Percentiles rank a stretch among this genome's conserved stretches.
phyloP scores from a whole-genome alignment of 2,888 invertebrate species.

The Campopleginae sp. region DNA sequence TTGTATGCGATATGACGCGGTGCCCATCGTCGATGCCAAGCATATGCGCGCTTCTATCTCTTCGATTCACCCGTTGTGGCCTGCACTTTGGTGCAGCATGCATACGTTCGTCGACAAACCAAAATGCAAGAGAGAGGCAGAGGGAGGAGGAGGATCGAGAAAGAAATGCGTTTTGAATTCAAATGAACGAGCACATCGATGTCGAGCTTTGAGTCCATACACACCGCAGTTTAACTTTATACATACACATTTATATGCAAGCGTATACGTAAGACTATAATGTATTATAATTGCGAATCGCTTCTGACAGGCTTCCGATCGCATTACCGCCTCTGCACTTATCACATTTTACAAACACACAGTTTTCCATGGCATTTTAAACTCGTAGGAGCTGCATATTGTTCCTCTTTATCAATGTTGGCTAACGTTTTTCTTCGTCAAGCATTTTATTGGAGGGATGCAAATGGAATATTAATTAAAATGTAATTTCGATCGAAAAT shows the following conservation, averaged over 20 bases:
- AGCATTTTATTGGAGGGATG: background rate
- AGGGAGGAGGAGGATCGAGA: conserved; percentile 16
- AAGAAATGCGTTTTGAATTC: conserved; percentile 67
- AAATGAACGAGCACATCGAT: conserved; percentile 64
- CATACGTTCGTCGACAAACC: conserved; percentile 34
- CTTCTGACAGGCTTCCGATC: conserved; percentile 33
- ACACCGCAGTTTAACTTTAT: background rate
- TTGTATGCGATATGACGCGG: conserved; percentile 76
- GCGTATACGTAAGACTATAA: background rate
- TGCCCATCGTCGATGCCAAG: conserved; percentile 52
- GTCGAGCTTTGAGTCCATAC: conserved; percentile 30
- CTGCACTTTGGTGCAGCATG: conserved; percentile 31
- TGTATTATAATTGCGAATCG: conserved; percentile 25
- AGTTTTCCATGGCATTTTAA: background rate
- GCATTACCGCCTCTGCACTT: conserved; percentile 19
- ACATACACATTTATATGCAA: background rate
- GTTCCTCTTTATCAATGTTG: background rate
- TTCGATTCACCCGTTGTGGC: conserved; percentile 29
- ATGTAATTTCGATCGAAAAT: background rate
- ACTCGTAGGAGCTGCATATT: background rate
- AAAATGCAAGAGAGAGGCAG: conserved; percentile 19
- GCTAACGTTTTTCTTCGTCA: background rate
- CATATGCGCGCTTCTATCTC: conserved; percentile 51
- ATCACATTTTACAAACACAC: background rate
- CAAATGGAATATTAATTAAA: background rate